Evolutionary conservation across 2,888 invertebrate species (phyloP), one percentile per base, ranked within the genome.

Genomic region (Bugula neritina): DNA sequence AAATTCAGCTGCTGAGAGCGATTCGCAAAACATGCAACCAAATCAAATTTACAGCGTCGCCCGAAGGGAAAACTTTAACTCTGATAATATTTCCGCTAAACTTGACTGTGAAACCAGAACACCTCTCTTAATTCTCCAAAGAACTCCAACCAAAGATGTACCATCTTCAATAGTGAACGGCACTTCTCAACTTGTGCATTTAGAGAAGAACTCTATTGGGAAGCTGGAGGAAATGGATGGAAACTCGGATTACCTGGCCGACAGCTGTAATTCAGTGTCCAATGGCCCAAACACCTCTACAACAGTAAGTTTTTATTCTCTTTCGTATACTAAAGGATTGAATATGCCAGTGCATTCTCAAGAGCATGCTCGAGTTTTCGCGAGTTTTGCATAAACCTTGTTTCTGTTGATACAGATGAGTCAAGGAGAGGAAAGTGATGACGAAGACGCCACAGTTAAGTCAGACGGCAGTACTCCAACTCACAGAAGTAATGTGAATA

Each of bases 351-450:
- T 21, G 21, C 52, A 52, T 10, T 52, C 21, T 52, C 52, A 52
- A 13, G 52, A 13, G 21, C n/a, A n/a, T n/a, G n/a, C n/a, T n/a
- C n/a, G n/a, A n/a, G n/a, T n/a, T n/a, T n/a, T n/a, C n/a, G n/a
- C n/a, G n/a, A n/a, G n/a, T n/a, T n/a, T n/a, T n/a, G n/a, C n/a
- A 57, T 57, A n/a, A 27, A 3, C 5, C 10, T 2, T 63, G 34
- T 63, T 2, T 63, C 2, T 63, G 13, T 27, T 57, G 17, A 43
- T 43, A 17, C 23, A 57, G 57, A 5, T 27, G 27, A 57, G 57
- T 57, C 57, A 57, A n/a, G 63, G 31, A 5, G 63, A 63, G 34
- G 63, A 63, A 13, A 63, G 63, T 63, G 63, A 63, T 29, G 63
- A 63, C 10, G 63, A 63, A 25, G 63, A 63, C 21, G 13, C 13